Evolutionary conservation across 2,888 invertebrate species (phyloP).

Genomic region (Eupelmus urozonus): DNA sequence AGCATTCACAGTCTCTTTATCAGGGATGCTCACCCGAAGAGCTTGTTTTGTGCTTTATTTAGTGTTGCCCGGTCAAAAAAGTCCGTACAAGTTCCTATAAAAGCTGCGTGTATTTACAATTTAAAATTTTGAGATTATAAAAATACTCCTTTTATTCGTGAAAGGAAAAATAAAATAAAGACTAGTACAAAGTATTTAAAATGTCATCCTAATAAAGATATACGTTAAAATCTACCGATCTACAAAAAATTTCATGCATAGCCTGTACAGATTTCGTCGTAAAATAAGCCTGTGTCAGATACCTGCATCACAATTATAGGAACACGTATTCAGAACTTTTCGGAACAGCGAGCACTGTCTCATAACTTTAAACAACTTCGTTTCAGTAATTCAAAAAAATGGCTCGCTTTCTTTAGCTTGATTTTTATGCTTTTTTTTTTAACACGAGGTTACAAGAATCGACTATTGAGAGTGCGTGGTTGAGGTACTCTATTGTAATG

Average conservation of each 20-base stretch:
- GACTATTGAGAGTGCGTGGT: constrained; percentile 76
- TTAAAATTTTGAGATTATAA: too few species aligned
- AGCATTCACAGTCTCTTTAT: constrained; percentile 39
- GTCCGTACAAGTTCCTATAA: constrained; percentile 51
- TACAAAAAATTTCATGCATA: constrained; percentile 15
- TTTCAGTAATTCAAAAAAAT: constrained; percentile 40
- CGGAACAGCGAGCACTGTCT: constrained; percentile 38
- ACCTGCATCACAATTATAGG: constrained; percentile 42
- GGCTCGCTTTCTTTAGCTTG: constrained; percentile 55
- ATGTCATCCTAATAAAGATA: constrained; percentile 4
- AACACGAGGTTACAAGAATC: constrained; percentile 64
- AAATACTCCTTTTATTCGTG: too few species aligned
- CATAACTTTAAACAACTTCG: constrained; percentile 40
- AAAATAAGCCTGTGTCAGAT: constrained; percentile 11
- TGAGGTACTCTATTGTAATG: constrained; percentile 74
- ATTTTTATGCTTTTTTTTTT: constrained; percentile 36
- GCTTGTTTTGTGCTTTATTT: constrained; percentile 32
- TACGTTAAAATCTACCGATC: neutral
- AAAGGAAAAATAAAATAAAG: too few species aligned
- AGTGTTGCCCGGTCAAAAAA: constrained; percentile 34
- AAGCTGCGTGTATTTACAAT: neutral
- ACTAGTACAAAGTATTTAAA: too few species aligned
- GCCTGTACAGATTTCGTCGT: constrained; percentile 17
- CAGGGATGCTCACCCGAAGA: constrained; percentile 50
- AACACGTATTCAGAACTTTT: constrained; percentile 45